A percentile compares a stretch with the other conserved stretches of the same genome.
These are phyloP conservation scores for Mesorhabditis spiculigera DNA, from an alignment of 2,888 invertebrate species.

Conservation along the genomic window DNA sequence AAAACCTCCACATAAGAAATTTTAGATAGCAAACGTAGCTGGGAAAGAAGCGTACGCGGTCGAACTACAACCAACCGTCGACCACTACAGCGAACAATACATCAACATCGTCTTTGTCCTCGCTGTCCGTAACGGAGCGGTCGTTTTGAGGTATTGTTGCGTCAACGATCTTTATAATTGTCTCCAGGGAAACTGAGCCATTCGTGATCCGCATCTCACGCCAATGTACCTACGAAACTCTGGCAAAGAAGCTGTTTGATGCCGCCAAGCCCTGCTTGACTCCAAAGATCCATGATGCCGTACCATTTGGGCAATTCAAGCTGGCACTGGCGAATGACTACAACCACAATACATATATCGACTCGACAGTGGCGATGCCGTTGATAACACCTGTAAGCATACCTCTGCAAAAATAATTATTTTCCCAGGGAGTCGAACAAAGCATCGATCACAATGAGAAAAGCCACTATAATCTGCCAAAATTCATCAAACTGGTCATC, in stretches of 20 bases:
- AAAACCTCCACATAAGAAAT: background rate
- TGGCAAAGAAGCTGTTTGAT: background rate
- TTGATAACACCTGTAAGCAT: background rate
- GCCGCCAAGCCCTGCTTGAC: background rate
- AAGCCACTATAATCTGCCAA: background rate
- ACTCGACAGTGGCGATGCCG: background rate
- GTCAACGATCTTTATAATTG: background rate
- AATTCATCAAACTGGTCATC: background rate
- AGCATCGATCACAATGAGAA: background rate
- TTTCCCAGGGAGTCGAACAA: background rate
- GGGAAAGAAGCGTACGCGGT: background rate
- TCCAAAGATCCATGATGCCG: background rate
- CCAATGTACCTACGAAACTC: background rate
- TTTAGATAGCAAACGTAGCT: background rate
- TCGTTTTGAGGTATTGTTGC: background rate
- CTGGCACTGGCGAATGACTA: background rate
- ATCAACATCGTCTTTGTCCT: background rate
- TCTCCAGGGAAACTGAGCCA: background rate
- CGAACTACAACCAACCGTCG: conserved; percentile 6
- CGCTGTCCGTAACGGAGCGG: background rate
- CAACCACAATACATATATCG: background rate
- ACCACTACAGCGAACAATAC: background rate
- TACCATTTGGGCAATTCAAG: background rate
- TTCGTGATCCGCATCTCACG: background rate
- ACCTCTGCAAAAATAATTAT: background rate